These are phyloP conservation scores for Halisarca cf. caerulea DNA, from an alignment of 37 sponge, comb jelly and placozoan genomes.

Conservation along the genomic window DNA sequence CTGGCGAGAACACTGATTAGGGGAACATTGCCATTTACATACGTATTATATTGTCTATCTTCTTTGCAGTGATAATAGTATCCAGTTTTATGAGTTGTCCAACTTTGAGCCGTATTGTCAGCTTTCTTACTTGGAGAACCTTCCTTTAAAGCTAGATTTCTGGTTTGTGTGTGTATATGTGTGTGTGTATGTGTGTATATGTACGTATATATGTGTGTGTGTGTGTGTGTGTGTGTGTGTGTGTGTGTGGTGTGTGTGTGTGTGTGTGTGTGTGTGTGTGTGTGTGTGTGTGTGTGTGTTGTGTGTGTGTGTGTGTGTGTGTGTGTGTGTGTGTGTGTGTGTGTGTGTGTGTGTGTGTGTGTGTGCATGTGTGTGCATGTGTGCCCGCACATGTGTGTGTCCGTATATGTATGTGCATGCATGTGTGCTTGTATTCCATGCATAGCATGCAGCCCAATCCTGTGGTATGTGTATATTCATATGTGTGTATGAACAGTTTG, in stretches of 20 bases:
- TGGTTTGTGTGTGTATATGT: conserved; percentile 56
- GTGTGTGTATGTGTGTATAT: background rate
- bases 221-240: conserved; percentile 34
- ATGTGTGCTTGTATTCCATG: background rate
- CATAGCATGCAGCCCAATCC: too few species aligned
- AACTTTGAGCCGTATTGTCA: conserved; percentile 98
- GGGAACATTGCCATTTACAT: background rate
- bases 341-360: conserved; percentile 8
- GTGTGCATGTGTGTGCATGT: conserved; percentile 11
- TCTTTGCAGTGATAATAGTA: conserved; percentile 72
- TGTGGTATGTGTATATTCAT: too few species aligned
- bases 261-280: conserved; percentile 24
- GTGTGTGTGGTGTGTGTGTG: conserved; percentile 15
- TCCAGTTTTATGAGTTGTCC: conserved; percentile 89
- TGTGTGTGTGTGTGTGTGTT: conserved; percentile 34
- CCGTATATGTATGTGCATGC: background rate
- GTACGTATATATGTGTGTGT: conserved; percentile 37
- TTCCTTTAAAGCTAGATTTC: conserved; percentile 82
- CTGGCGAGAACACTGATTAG: too few species aligned
- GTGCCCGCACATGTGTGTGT: background rate
- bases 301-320: conserved; percentile 26
- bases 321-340: conserved; percentile 30
- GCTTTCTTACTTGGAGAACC: conserved; percentile 70
- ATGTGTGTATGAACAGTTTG: background rate
- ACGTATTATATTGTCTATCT: background rate